Base-by-base conservation (phyloP, 2,888 invertebrate species). In the Drosophila recens region DNA sequence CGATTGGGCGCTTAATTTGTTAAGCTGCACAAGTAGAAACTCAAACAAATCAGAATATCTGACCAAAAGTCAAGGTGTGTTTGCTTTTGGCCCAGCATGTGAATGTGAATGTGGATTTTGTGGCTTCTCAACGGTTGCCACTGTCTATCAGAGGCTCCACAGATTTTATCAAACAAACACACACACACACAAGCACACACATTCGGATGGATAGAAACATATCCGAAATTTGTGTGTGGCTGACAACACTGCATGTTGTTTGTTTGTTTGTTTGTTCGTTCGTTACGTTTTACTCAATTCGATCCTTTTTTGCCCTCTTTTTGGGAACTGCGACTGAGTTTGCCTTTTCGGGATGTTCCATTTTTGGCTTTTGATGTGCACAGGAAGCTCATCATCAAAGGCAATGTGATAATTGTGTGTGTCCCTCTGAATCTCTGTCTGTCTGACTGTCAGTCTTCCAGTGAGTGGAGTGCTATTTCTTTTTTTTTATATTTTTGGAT, bases 1-100 rank as follows among this genome's bases (percentile, higher is more conserved):
- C 89, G 87, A 90, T 90, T 89, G 85, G 81, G 74, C 83, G 91
- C 90, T 90, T 90, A 90, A 90, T 91, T 90, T 90, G 89, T 87
- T 90, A 89, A 91, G 84, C 87, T 85, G 59, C 79, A 78, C 83
- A 90, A 90, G 90, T 84, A 90, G 82, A 89, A 90, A 90, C 80
- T 84, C 90, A 91, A 90, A 90, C 90, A 90, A 83, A 89, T 88
- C 82, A 75, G 78, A 79, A 87, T 77, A 85, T 82, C 87, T 89
- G 85, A 84, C 89, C 87, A 84, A 59, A 89, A 89, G 87, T 89
- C 85, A 85, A 85, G 89, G 89, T 81, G 89, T 85, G 76, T 89
- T 89, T 87, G 79, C 73, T 65, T 78, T 79, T 52, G 53, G 40
- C 46, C 58, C 48, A 30, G 40, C 63, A 38, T 65, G 43, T 45